Evolutionary conservation across 2,797 vertebrate genomes (phyloP).

Genomic region (Pterois miles): DNA sequence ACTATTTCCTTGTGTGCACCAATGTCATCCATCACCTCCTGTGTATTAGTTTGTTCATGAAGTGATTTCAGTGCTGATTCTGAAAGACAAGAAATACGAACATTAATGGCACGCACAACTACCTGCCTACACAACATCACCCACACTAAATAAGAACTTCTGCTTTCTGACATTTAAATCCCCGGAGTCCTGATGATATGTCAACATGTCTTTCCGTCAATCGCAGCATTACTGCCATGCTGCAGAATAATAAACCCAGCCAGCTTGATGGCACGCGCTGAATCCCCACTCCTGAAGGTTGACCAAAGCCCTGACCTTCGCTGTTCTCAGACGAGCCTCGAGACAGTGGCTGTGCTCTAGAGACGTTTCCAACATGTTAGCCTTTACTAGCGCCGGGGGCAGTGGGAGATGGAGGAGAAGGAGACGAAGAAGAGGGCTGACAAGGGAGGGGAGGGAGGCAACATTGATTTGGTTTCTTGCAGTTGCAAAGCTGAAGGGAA

Average conservation of each 20-base stretch:
- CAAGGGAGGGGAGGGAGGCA: not conserved
- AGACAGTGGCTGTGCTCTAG: slow-evolving; percentile 44
- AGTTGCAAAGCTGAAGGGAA: slow-evolving; percentile 43
- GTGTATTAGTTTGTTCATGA: not conserved
- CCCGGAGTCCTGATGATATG: slow-evolving; percentile 33
- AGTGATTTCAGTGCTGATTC: slow-evolving; percentile 9
- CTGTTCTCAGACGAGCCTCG: slow-evolving; percentile 58
- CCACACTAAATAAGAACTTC: slow-evolving; percentile 31
- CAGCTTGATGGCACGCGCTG: slow-evolving; percentile 49
- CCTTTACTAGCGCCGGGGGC: slow-evolving; percentile 50
- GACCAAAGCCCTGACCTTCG: slow-evolving; percentile 57
- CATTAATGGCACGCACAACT: not conserved
- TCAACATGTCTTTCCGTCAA: slow-evolving; percentile 57
- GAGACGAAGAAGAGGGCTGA: slow-evolving; percentile 1
- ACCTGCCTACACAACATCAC: slow-evolving; percentile 28
- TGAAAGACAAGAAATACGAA: slow-evolving; percentile 17
- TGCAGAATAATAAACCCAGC: slow-evolving; percentile 48
- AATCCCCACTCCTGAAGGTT: slow-evolving; percentile 52
- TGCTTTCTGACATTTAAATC: slow-evolving; percentile 56
- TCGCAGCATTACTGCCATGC: slow-evolving; percentile 35
- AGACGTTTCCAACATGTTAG: slow-evolving; percentile 55
- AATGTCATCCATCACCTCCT: not conserved
- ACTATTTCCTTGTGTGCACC: not conserved
- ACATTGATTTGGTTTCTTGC: slow-evolving; percentile 51
- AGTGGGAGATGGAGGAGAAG: slow-evolving; percentile 16